phyloP scores from a whole-genome alignment of 2,888 invertebrate species.

The Drosophila meridiana region DNA sequence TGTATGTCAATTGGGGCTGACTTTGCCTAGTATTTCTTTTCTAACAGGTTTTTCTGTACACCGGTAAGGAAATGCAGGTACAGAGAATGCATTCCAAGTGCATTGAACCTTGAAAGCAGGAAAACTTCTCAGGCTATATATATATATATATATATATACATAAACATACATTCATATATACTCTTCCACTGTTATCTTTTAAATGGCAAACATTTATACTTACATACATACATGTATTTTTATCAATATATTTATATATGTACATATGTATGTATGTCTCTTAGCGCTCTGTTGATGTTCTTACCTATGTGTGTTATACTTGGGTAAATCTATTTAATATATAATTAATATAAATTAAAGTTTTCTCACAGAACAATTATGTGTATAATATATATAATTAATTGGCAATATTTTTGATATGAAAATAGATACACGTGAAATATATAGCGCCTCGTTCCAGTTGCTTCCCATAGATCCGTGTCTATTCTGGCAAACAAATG shows the following conservation, averaged over 20 bases:
- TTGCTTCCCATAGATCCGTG: slow-evolving; percentile 25
- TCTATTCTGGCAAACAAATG: slow-evolving; percentile 9
- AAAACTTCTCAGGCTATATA: not conserved
- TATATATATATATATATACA: not conserved
- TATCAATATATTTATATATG: not conserved
- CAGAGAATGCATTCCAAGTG: not conserved
- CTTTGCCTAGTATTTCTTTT: not conserved
- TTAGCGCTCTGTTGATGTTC: not conserved
- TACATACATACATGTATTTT: not conserved
- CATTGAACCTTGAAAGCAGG: slow-evolving; percentile 4
- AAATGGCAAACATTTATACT: not conserved
- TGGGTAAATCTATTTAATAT: not conserved
- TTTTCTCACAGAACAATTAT: not conserved
- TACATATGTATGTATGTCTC: too few species aligned
- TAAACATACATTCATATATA: not conserved
- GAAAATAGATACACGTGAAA: slow-evolving; percentile 19
- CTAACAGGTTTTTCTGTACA: slow-evolving; percentile 3
- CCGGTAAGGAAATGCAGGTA: not conserved
- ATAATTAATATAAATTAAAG: not conserved
- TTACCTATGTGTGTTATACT: not conserved
- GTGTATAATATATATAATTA: not conserved
- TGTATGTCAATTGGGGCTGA: not conserved
- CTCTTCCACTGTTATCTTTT: not conserved
- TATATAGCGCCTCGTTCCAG: not conserved
- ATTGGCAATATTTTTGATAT: not conserved